Percentiles rank a stretch among this genome's conserved stretches.
These are phyloP conservation scores for Gastracanthus pulcherrimus DNA, from an alignment of 2,888 invertebrate species.

Conservation along the genomic window DNA sequence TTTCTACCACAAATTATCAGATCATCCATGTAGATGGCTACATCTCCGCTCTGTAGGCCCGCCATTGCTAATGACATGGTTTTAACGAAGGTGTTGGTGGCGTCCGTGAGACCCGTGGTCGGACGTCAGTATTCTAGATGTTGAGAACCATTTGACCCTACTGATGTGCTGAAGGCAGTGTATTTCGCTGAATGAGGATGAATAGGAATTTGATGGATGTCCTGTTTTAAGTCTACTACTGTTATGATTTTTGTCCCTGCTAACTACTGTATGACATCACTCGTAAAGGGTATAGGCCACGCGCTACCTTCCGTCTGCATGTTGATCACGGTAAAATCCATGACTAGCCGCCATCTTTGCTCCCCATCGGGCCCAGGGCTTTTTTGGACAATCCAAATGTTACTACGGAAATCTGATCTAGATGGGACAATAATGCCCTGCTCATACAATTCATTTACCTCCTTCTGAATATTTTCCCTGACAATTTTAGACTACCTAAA, in stretches of 20 bases:
- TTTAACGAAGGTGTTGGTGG: no score
- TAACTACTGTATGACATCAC: background rate
- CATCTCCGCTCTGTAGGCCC: no score
- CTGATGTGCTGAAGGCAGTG: no score
- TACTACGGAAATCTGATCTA: background rate
- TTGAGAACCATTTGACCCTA: no score
- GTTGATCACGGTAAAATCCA: background rate
- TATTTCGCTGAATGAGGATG: background rate
- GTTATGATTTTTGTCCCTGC: background rate
- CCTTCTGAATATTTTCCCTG: background rate
- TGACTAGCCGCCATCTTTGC: background rate
- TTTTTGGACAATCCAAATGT: background rate
- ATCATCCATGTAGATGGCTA: background rate
- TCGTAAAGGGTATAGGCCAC: background rate
- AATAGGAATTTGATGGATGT: background rate
- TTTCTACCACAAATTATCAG: background rate
- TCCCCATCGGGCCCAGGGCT: background rate
- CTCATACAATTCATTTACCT: background rate
- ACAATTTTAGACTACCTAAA: background rate
- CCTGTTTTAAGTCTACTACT: background rate
- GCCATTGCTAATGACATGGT: no score
- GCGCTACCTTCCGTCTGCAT: background rate
- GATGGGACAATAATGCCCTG: background rate
- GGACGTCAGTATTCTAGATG: no score
- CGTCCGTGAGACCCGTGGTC: no score